These are phyloP conservation scores for Cephus sareptanus DNA, from an alignment of 2,888 invertebrate genomes.

Conservation along the genomic window DNA sequence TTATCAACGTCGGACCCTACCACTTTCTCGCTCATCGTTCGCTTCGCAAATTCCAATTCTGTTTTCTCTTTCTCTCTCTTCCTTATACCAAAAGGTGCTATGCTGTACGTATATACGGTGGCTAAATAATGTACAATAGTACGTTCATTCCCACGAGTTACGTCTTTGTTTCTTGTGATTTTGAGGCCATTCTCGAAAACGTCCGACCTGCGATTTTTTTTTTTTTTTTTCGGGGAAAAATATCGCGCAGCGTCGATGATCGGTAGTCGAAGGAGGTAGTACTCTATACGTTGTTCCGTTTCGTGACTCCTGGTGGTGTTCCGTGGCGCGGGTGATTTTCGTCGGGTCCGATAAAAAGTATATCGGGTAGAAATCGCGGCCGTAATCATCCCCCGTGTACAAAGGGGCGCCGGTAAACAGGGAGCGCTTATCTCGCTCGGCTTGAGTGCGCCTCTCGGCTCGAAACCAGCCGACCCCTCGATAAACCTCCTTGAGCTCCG, in stretches of 20 bases:
- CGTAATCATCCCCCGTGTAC: slow-evolving; percentile 36
- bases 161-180: not conserved
- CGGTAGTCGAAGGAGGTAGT: not conserved
- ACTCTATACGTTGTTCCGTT: not conserved
- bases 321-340: not conserved
- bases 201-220: not conserved
- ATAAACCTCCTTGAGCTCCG: slow-evolving; percentile 45
- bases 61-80: not conserved
- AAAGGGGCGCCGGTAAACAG: slow-evolving; percentile 43
- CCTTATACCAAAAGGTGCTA: not conserved
- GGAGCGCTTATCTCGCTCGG: slow-evolving; percentile 40
- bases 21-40: not conserved
- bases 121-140: not conserved
- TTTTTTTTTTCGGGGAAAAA: not conserved
- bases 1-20: not conserved
- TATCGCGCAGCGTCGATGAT: not conserved
- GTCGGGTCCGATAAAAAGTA: slow-evolving; percentile 24
- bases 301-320: not conserved
- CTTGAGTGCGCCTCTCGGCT: slow-evolving; percentile 32
- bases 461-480: slow-evolving; percentile 46
- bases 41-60: not conserved
- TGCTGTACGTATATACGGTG: not conserved
- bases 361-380: slow-evolving; percentile 21
- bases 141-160: not conserved
- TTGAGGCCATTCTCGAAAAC: not conserved